These are phyloP conservation scores for Chaetorhynchus papuensis DNA, from an alignment of 2,113 vertebrate species.

Conservation along the genomic window DNA sequence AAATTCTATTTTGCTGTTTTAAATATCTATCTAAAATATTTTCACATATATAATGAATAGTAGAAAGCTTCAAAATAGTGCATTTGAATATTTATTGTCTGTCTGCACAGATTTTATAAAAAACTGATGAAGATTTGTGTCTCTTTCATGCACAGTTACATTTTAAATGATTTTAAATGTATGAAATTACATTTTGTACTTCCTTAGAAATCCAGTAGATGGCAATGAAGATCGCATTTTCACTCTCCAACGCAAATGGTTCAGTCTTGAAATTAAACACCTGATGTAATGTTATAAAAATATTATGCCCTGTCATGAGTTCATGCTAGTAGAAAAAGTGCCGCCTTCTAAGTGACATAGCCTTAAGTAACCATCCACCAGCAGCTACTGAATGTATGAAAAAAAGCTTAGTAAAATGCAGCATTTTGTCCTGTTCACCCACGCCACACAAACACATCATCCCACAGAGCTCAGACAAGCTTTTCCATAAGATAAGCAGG, in stretches of 20 bases:
- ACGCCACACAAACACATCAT: neutral
- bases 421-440: neutral
- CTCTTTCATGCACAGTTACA: neutral
- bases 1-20: neutral
- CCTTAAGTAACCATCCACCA: neutral
- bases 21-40: neutral
- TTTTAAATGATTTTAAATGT: neutral
- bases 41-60: neutral
- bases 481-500: neutral
- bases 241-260: neutral
- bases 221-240: constrained; percentile 63
- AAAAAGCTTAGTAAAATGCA: neutral
- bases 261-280: neutral
- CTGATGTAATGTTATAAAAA: constrained; percentile 38
- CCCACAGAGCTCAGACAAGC: neutral
- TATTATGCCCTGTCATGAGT: neutral
- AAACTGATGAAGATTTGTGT: neutral
- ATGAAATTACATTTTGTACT: neutral
- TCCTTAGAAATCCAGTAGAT: constrained; percentile 65
- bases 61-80: neutral
- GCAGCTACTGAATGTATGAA: neutral
- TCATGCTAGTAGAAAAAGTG: neutral
- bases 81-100: neutral
- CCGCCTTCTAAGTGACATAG: neutral
- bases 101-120: neutral